Evolutionary conservation across 2,888 invertebrate species (phyloP), one percentile per base, ranked within the genome.

Genomic region (Unio delphinus): DNA sequence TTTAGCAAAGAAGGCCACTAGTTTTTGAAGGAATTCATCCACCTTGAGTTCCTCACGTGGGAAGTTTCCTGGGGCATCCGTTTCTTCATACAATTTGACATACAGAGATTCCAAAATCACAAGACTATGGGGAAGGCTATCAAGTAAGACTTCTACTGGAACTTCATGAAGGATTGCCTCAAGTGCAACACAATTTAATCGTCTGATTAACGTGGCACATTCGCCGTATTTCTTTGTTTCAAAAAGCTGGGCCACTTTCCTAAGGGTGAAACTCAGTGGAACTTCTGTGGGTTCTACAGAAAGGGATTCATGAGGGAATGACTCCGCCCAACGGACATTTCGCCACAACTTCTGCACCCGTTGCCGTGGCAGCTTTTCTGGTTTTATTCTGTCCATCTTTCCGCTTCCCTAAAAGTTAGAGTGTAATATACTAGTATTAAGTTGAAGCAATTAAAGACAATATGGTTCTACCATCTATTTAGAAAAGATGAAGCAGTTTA

Each of bases 171-270:
- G 80, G 74, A 91, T 90, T 69, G 84, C 83, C 76, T 94, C 94
- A 80, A 97, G 92, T 4, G 96, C 95, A 1, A 94, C 94, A 59
- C 94, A 93, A 6, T 95, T 95, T 26, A 97, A 91, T 61, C 95
- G 92, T 61, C 94, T 93, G 75, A 97, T 92, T 70, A 96, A 94
- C 61, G 94, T 94, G 0, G 96, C 96, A 8, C 96, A 96, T 88
- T 97, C 97, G n/a, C 95, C 91, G 89, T 95, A 96, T 90, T 96
- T 96, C 65, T 82, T 80, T 8, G 96, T 96, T 88, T 97, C 97
- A 81, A 96, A 94, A 80, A 97, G 91, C 67, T 96, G 92, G 86
- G 96, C 92, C 80, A 97, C 91, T 78, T 90, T 88, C 69, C 92
- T 90, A 55, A 92, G 90, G 55, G 92, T 92, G 73, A 92, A 90